A percentile compares a stretch with the other conserved stretches of the same genome.
phyloP scores from a whole-genome alignment of 1,140 invertebrate genomes.

The Olivierus martensii region DNA sequence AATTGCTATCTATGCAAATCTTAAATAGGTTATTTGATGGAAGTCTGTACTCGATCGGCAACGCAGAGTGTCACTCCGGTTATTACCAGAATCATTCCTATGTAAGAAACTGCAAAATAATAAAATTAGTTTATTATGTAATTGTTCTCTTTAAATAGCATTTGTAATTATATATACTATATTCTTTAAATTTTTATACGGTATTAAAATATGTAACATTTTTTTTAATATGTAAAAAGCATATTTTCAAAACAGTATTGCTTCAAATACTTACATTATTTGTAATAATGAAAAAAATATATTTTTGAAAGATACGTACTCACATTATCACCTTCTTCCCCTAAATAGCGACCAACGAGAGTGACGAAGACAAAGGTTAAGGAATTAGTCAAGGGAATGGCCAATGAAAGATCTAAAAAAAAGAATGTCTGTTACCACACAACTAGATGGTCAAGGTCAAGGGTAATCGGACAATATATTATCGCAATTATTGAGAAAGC shows the following conservation, averaged over 20 bases:
- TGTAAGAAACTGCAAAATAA: constrained; percentile 5
- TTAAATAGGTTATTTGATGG: too few relatives aligned
- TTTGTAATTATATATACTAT: too few relatives aligned
- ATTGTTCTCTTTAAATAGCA: too few relatives aligned
- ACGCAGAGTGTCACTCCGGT: constrained; percentile 10
- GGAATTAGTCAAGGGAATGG: constrained; percentile 33
- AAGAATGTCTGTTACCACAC: neutral
- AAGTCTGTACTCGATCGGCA: neutral
- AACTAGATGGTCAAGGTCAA: neutral
- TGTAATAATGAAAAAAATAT: too few relatives aligned
- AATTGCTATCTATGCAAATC: too few relatives aligned
- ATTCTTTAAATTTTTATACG: too few relatives aligned
- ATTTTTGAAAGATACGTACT: constrained; percentile 3
- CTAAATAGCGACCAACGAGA: constrained; percentile 27
- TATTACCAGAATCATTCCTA: constrained; percentile 12
- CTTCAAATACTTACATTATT: too few relatives aligned
- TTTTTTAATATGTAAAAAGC: too few relatives aligned
- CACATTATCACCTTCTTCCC: constrained; percentile 24
- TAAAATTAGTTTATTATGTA: too few relatives aligned
- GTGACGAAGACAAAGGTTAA: constrained; percentile 33
- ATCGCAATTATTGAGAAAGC: neutral
- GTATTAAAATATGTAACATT: too few relatives aligned
- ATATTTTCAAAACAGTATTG: too few relatives aligned
- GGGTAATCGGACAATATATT: too few relatives aligned
- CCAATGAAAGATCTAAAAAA: constrained; percentile 30